Conservation (phyloP, 2,888 invertebrate species). For the Hylaea fasciaria region DNA sequence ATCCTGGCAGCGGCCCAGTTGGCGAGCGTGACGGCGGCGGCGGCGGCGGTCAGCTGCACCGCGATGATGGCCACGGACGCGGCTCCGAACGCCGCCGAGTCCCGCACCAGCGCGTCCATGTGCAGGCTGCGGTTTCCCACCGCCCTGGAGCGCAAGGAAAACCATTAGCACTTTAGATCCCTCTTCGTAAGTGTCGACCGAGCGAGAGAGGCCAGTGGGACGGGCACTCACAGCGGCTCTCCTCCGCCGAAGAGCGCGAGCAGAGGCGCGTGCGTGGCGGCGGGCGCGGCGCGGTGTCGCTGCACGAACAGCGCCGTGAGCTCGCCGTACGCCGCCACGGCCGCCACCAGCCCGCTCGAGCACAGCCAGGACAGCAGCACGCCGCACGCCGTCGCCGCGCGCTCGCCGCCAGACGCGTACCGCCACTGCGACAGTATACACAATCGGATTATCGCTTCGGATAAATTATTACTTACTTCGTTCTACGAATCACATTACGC, state of each 20-base stretch:
- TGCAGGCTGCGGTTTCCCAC: constrained; percentile 71
- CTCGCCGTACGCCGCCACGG: constrained; percentile 86
- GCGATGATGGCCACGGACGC: constrained; percentile 79
- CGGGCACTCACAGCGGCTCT: constrained; percentile 73
- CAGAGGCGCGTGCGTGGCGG: constrained; percentile 70
- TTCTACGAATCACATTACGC: too few species aligned
- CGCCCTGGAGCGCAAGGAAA: constrained; percentile 52
- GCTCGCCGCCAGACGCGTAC: constrained; percentile 66
- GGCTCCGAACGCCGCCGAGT: constrained; percentile 80
- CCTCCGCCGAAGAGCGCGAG: constrained; percentile 82
- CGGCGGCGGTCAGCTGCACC: constrained; percentile 78
- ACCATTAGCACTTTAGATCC: neutral
- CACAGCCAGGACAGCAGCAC: constrained; percentile 56
- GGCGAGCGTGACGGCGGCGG: constrained; percentile 80
- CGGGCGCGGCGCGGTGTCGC: constrained; percentile 68
- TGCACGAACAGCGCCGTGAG: constrained; percentile 85
- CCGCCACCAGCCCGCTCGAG: constrained; percentile 76
- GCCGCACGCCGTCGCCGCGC: constrained; percentile 54
- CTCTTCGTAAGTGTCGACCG: neutral
- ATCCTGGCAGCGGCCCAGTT: constrained; percentile 83
- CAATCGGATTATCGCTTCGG: too few species aligned
- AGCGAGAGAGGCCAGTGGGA: neutral
- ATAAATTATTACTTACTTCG: too few species aligned
- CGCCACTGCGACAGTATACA: constrained; percentile 66
- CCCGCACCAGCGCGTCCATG: constrained; percentile 83